Conservation (phyloP, 2,888 invertebrate species). For the Flabesymbios commensalis region DNA sequence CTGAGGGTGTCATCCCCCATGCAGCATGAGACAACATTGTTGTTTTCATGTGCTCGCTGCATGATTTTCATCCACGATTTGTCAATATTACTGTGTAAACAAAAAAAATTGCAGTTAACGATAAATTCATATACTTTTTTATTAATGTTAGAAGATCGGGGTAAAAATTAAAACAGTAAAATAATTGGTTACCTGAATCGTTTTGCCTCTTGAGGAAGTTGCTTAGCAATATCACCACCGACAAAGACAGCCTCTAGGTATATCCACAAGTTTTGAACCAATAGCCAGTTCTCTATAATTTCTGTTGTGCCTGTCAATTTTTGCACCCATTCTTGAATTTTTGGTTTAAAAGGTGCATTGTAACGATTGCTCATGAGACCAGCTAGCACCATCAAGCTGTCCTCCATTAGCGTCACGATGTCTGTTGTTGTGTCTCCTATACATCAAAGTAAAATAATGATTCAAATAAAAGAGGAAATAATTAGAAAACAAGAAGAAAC, state of each 20-base stretch:
- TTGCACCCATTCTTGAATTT: slow-evolving; percentile 94
- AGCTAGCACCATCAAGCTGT: slow-evolving; percentile 92
- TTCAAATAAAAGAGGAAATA: not conserved
- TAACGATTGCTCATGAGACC: slow-evolving; percentile 92
- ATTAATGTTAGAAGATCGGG: not conserved
- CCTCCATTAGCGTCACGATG: slow-evolving; percentile 91
- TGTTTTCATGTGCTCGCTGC: slow-evolving; percentile 89
- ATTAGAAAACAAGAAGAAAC: no score
- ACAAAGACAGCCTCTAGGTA: slow-evolving; percentile 97
- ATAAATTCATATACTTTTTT: not conserved
- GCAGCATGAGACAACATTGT: slow-evolving; percentile 93
- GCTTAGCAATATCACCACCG: slow-evolving; percentile 97
- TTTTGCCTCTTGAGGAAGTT: slow-evolving; percentile 71
- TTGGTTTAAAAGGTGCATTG: slow-evolving; percentile 94
- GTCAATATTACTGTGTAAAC: slow-evolving; percentile 77
- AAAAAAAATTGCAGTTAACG: not conserved
- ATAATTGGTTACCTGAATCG: not conserved
- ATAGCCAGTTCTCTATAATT: slow-evolving; percentile 93
- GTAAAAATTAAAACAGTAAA: not conserved
- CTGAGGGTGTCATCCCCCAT: slow-evolving; percentile 92
- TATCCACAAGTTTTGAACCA: slow-evolving; percentile 98
- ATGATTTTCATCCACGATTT: slow-evolving; percentile 96
- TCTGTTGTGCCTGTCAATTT: slow-evolving; percentile 96
- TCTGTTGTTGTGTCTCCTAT: slow-evolving; percentile 91
- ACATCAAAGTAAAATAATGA: not conserved